These are phyloP conservation scores for Macaria liturata DNA, from an alignment of 2,888 invertebrate species.

Conservation along the genomic window DNA sequence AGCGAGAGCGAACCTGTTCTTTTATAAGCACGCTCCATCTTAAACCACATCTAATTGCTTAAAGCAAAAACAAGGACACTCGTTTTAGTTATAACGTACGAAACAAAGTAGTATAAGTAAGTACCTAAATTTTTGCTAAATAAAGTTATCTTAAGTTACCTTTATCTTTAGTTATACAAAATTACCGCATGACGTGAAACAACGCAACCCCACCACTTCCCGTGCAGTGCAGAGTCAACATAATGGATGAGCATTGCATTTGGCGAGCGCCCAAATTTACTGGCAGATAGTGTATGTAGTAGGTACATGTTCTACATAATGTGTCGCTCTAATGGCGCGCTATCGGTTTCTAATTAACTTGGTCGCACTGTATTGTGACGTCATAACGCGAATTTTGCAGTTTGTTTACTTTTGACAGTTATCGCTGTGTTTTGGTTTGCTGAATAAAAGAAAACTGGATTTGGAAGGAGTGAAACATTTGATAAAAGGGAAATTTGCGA, in stretches of 20 bases:
- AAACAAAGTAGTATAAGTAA: too few species aligned
- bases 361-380: slow-evolving; percentile 3
- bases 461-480: too few species aligned
- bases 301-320: slow-evolving; percentile 30
- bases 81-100: too few species aligned
- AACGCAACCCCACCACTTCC: slow-evolving; percentile 53
- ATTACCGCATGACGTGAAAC: slow-evolving; percentile 32
- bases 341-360: slow-evolving; percentile 26
- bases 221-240: slow-evolving; percentile 74
- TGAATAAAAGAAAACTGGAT: too few species aligned
- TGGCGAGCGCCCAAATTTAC: slow-evolving; percentile 82
- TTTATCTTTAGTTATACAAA: background rate
- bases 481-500: too few species aligned
- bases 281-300: slow-evolving; percentile 65
- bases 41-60: slow-evolving; percentile 6
- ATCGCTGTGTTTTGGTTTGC: too few species aligned
- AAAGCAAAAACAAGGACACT: background rate
- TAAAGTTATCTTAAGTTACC: too few species aligned
- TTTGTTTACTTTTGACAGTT: too few species aligned
- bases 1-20: background rate
- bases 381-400: too few species aligned
- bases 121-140: too few species aligned
- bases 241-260: slow-evolving; percentile 82
- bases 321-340: slow-evolving; percentile 27
- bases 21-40: background rate